Percentiles rank a stretch among this genome's conserved stretches.
phyloP scores from a whole-genome alignment of 1,140 invertebrate genomes.

The Bursaphelenchus mucronatus region DNA sequence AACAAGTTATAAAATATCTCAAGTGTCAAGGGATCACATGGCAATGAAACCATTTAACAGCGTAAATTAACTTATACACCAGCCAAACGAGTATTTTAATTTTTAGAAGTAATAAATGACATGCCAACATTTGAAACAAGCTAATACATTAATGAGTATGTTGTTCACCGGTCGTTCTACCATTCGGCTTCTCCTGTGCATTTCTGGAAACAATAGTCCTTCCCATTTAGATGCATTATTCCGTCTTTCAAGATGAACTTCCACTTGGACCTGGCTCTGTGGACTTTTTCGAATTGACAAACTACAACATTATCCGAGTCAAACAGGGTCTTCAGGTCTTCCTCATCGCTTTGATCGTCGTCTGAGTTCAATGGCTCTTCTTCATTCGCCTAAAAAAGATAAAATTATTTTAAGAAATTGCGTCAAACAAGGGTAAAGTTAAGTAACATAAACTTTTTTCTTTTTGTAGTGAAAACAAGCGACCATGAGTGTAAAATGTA shows the following conservation, averaged over 20 bases:
- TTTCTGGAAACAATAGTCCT: slow-evolving; percentile 98
- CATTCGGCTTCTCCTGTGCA: slow-evolving; percentile 97
- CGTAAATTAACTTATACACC: too few species aligned
- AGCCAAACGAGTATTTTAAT: too few species aligned
- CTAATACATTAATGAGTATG: too few species aligned
- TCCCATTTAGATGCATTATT: slow-evolving; percentile 96
- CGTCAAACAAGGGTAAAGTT: background rate
- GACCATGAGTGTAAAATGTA: background rate
- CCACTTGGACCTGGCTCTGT: slow-evolving; percentile 94
- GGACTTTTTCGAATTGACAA: slow-evolving; percentile 98
- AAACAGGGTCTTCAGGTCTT: slow-evolving; percentile 87
- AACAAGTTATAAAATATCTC: too few species aligned
- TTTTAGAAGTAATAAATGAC: too few species aligned
- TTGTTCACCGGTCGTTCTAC: slow-evolving; percentile 23
- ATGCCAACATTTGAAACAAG: too few species aligned
- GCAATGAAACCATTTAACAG: too few species aligned
- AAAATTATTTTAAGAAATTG: slow-evolving; percentile 5
- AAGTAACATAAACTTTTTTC: too few species aligned
- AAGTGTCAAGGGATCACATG: too few species aligned
- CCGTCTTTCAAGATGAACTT: slow-evolving; percentile 99
- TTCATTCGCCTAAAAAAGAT: slow-evolving; percentile 30
- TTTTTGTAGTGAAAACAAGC: background rate
- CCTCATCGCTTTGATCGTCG: slow-evolving; percentile 88
- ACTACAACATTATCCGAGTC: slow-evolving; percentile 98
- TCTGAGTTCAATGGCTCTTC: slow-evolving; percentile 88